Conservation (phyloP, 1,140 invertebrate genomes). For the Nasonia longicornis region DNA sequence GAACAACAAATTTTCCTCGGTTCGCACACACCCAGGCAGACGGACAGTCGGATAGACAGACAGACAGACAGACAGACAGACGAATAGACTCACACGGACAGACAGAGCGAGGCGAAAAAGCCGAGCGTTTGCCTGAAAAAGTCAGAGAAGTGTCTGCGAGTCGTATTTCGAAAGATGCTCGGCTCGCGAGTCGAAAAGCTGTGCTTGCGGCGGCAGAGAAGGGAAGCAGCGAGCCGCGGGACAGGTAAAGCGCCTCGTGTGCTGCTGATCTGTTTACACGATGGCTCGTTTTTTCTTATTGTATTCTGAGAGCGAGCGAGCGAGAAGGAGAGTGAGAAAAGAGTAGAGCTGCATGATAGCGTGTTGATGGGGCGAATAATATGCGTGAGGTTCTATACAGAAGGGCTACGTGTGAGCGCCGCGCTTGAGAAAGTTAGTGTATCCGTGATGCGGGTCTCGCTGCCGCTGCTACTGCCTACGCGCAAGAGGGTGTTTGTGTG, state of each 20-base stretch:
- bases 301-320: background rate
- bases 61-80: background rate
- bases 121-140: background rate
- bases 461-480: no score
- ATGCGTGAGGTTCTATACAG: background rate
- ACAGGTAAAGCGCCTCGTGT: background rate
- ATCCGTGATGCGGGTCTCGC: background rate
- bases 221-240: background rate
- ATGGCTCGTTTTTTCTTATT: background rate
- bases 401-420: background rate
- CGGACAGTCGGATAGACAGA: conserved; percentile 13
- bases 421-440: background rate
- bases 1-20: background rate
- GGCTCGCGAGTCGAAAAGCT: no score
- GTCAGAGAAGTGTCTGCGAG: background rate
- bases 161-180: background rate
- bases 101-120: background rate
- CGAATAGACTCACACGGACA: background rate
- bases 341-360: background rate
- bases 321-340: background rate
- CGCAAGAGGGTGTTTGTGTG: no score
- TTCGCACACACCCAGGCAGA: background rate
- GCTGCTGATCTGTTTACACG: no score
- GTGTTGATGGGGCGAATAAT: background rate
- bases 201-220: no score